A percentile compares a stretch with the other conserved stretches of the same genome.
Evolutionary conservation across 2,797 vertebrate genomes (phyloP).

Genomic region (Micrastur ruficollis): DNA sequence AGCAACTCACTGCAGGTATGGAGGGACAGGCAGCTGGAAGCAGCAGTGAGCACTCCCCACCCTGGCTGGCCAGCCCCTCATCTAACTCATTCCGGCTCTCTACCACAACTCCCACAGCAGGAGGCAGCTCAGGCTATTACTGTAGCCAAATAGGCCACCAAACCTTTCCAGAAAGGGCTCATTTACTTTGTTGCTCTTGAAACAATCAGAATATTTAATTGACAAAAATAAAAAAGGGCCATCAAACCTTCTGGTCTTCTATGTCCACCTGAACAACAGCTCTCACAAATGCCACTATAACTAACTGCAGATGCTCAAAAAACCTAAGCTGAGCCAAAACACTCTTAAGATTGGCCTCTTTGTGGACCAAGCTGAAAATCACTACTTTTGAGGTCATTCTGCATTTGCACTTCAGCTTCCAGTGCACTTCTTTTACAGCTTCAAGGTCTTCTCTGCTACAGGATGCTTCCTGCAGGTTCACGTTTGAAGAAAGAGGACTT

Average conservation of each 20-base stretch:
- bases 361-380: background rate
- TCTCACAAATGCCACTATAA: background rate
- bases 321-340: background rate
- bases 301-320: background rate
- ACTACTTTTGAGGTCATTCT: background rate
- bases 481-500: background rate
- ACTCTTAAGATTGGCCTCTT: background rate
- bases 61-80: background rate
- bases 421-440: background rate
- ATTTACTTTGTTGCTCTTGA: background rate
- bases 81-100: background rate
- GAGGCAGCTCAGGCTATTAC: background rate
- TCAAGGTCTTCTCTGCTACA: background rate
- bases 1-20: rapidly evolving
- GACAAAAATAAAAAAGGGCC: background rate
- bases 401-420: background rate
- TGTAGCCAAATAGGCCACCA: background rate
- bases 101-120: background rate
- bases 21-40: background rate
- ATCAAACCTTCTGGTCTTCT: background rate
- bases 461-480: background rate
- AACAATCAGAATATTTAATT: background rate
- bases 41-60: background rate
- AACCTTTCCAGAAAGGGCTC: background rate
- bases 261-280: background rate